These are phyloP conservation scores for Dyspetes luteomarginatus DNA, from an alignment of 2,888 invertebrate species.

Conservation along the genomic window DNA sequence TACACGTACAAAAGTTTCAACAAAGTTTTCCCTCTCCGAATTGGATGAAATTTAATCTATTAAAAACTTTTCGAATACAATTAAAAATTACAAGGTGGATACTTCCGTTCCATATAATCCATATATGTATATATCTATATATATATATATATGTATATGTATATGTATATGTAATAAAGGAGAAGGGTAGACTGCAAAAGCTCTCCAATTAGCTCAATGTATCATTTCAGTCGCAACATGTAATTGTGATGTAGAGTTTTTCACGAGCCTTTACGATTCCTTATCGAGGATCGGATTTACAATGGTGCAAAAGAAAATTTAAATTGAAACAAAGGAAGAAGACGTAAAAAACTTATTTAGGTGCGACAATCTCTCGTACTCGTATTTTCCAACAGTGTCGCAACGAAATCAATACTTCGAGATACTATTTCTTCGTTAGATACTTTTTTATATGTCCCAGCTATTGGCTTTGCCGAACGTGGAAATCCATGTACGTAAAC, in stretches of 20 bases:
- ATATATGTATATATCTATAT: background rate
- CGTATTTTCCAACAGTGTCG: slow-evolving; percentile 9
- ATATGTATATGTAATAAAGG: background rate
- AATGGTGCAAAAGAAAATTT: background rate
- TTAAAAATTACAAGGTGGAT: slow-evolving; percentile 51
- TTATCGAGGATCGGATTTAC: slow-evolving; percentile 12
- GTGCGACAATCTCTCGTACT: slow-evolving; percentile 28
- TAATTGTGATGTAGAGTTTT: slow-evolving; percentile 1
- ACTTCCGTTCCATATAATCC: background rate
- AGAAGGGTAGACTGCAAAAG: background rate
- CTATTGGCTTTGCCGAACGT: too few species aligned
- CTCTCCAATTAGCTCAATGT: slow-evolving; percentile 25
- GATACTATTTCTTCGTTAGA: slow-evolving; percentile 54
- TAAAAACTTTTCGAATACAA: slow-evolving; percentile 59
- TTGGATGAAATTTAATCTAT: slow-evolving; percentile 58
- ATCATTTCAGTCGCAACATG: background rate
- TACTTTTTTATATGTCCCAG: slow-evolving; percentile 9
- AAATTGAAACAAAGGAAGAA: slow-evolving; percentile 25
- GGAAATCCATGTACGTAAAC: background rate
- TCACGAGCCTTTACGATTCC: background rate
- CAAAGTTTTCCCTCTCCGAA: slow-evolving; percentile 43
- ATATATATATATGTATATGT: background rate
- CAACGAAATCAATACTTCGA: slow-evolving; percentile 47
- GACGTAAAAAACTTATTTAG: slow-evolving; percentile 5
- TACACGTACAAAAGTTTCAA: slow-evolving; percentile 4